A percentile compares a stretch with the other conserved stretches of the same genome.
Evolutionary conservation across 2,797 vertebrate species (phyloP).

Genomic region (Pseudochromis fuscus): DNA sequence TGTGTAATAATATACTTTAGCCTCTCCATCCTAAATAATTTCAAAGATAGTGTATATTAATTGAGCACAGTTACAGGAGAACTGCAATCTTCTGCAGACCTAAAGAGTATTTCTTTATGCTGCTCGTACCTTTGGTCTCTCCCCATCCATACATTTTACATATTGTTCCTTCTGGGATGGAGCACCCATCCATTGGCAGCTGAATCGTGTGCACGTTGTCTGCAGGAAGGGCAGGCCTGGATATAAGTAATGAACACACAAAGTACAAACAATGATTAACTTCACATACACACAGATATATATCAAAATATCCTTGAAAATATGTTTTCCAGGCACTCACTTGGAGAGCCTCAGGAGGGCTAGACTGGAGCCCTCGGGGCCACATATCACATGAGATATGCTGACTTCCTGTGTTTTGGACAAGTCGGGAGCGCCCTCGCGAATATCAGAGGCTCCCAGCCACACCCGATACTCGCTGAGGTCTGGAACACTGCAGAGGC

Average conservation of each 20-base stretch:
- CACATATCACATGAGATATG: conserved; percentile 94
- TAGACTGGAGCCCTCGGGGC: conserved; percentile 92
- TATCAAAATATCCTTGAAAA: conserved; percentile 15
- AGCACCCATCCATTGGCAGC: conserved; percentile 93
- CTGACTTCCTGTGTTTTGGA: conserved; percentile 90
- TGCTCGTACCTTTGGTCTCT: conserved; percentile 97
- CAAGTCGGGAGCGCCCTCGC: conserved; percentile 86
- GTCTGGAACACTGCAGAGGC: conserved; percentile 88
- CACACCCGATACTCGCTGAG: conserved; percentile 94
- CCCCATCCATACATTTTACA: conserved; percentile 99
- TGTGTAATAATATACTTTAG: conserved; percentile 3
- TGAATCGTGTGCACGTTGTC: conserved; percentile 92
- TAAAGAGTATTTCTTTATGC: conserved; percentile 23
- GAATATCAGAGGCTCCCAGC: conserved; percentile 93
- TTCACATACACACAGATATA: conserved; percentile 11
- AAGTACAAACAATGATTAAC: conserved; percentile 21
- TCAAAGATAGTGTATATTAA: background rate
- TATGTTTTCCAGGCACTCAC: conserved; percentile 80
- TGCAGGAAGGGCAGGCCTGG: conserved; percentile 90
- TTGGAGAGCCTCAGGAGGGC: conserved; percentile 92
- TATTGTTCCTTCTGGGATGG: conserved; percentile 91
- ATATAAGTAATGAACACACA: conserved; percentile 43
- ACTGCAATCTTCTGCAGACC: conserved; percentile 23
- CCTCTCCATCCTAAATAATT: background rate
- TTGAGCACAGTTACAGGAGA: conserved; percentile 8